Evolutionary conservation across 2,888 invertebrate species (phyloP), one percentile per base, ranked within the genome.

Genomic region (Lasioglossum leucozonium): DNA sequence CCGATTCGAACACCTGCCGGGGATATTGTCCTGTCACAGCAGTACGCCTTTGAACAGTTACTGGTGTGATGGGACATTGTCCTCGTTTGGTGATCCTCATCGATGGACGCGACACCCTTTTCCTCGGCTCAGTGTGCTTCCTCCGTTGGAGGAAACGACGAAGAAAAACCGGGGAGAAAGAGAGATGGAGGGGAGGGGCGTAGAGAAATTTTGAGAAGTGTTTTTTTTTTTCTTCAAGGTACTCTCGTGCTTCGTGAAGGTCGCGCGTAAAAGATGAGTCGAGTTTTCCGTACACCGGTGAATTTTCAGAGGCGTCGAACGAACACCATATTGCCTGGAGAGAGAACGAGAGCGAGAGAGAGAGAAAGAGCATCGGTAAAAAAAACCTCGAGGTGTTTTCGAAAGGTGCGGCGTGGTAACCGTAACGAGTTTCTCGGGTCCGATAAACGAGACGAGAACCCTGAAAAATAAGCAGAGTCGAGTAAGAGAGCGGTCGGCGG

Each of bases 11-110:
- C 96, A 96, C 95, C 72, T 95, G 96, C 96, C 97, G 96, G 97
- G 97, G 96, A 98, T 98, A 98, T 98, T 98, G 98, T 98, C 98
- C 98, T 98, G 98, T 98, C 98, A 98, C 98, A 98, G 98, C 98
- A 98, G 98, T 98, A 98, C 97, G 97, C 95, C 95, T 96, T 95
- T 94, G 95, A 92, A 95, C 95, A 96, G 94, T 96, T 98, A 98
- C 98, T 98, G 98, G 97, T 98, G 98, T 97, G 97, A 96, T 97
- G 97, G 98, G 98, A 98, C 98, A 98, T 98, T 96, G 96, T 96
- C 97, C 96, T 96, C 96, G 97, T 96, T 92, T 91, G 93, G 86
- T 89, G 90, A 81, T 47, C 40, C 51, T 81, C 89, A 55, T 47
- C 81, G 26, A 58, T 58, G 58, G 58, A 58, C 26, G 13, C 51